Conservation (phyloP, 1,140 invertebrate genomes). For the Procambarus virginalis region DNA sequence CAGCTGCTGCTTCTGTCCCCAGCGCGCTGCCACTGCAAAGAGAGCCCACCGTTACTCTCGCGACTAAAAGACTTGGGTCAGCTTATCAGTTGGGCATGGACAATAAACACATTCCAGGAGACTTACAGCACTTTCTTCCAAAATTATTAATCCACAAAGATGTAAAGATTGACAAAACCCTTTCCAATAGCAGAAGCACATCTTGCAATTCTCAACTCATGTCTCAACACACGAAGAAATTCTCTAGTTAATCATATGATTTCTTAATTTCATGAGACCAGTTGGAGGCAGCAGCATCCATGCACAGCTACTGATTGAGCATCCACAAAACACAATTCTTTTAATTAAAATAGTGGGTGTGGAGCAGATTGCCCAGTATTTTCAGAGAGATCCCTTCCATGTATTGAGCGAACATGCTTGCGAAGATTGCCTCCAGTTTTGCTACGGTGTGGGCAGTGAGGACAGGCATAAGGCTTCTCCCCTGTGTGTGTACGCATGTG, state of each 20-base stretch:
- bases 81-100: background rate
- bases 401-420: slow-evolving; percentile 69
- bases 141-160: background rate
- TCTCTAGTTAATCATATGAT: background rate
- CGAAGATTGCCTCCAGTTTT: slow-evolving; percentile 71
- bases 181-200: background rate
- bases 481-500: slow-evolving; percentile 69
- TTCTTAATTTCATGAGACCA: background rate
- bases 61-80: slow-evolving; percentile 5
- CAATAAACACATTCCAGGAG: slow-evolving; percentile 11
- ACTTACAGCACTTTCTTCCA: background rate
- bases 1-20: slow-evolving; percentile 42
- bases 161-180: background rate
- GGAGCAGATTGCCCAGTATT: slow-evolving; percentile 1
- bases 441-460: slow-evolving; percentile 61
- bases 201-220: background rate
- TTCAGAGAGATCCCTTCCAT: slow-evolving; percentile 35
- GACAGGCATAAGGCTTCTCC: slow-evolving; percentile 63
- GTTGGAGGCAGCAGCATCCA: background rate
- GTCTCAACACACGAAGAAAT: background rate
- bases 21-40: slow-evolving; percentile 59
- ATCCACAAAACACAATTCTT: background rate
- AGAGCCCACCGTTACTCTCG: slow-evolving; percentile 59
- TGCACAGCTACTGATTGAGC: background rate
- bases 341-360: background rate